Evolutionary conservation across 2,888 invertebrate species (phyloP).

Genomic region (Eupithecia insigniata): DNA sequence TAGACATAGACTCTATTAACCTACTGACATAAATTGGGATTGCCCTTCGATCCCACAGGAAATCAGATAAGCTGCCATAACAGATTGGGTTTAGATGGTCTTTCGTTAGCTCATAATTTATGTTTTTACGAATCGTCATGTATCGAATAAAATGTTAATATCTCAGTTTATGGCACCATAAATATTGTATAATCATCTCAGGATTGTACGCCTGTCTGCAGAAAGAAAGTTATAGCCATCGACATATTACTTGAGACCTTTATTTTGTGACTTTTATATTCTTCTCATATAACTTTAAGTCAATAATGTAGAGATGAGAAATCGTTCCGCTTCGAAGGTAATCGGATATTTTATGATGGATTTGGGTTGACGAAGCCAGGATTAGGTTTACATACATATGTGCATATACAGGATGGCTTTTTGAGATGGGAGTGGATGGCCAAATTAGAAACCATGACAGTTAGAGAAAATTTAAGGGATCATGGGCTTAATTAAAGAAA

Average conservation of each 20-base stretch:
- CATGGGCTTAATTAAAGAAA: too few species aligned
- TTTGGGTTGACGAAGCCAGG: conserved; percentile 29
- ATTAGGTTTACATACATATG: conserved; percentile 42
- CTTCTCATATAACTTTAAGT: background rate
- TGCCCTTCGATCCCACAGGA: conserved; percentile 17
- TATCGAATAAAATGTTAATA: conserved; percentile 36
- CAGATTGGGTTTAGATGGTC: background rate
- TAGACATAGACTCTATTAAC: background rate
- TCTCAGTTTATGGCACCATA: conserved; percentile 31
- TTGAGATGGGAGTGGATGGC: too few species aligned
- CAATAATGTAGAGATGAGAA: background rate
- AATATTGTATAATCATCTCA: conserved; percentile 26
- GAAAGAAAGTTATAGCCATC: conserved; percentile 61
- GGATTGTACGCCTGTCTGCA: conserved; percentile 41
- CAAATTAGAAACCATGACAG: too few species aligned
- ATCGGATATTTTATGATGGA: conserved; percentile 6
- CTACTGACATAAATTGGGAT: background rate
- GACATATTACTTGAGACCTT: conserved; percentile 57
- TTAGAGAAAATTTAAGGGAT: too few species aligned
- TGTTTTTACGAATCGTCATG: conserved; percentile 16
- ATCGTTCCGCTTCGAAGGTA: background rate
- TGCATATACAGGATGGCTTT: too few species aligned
- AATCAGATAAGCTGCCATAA: conserved; percentile 13
- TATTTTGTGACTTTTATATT: conserved; percentile 58
- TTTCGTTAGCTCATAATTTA: background rate